Evolutionary conservation across 2,113 vertebrate species (phyloP).

Genomic region (Catharus fuscescens): DNA sequence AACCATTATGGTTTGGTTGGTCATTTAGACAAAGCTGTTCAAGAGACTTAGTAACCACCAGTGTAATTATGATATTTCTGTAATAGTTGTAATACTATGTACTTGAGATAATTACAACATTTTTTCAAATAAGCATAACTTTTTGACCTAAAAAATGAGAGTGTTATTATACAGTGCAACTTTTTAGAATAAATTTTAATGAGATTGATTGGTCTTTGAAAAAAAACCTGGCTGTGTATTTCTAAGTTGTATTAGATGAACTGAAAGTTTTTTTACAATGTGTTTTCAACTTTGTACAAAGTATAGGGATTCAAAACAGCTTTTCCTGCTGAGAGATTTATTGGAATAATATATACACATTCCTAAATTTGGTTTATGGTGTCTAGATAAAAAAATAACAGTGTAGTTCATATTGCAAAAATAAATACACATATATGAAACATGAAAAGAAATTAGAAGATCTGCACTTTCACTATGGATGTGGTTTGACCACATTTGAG

Average conservation of each 20-base stretch:
- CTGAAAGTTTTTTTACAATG: background rate
- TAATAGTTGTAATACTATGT: background rate
- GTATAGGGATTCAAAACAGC: background rate
- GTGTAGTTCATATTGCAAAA: background rate
- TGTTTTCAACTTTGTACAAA: background rate
- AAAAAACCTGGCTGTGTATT: background rate
- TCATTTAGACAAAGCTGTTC: background rate
- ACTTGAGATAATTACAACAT: background rate
- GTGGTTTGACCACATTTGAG: background rate
- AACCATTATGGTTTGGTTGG: background rate
- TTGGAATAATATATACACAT: background rate
- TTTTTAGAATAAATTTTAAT: background rate
- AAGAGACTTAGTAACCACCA: background rate
- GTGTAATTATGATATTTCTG: background rate
- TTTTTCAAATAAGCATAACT: background rate
- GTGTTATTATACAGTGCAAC: background rate
- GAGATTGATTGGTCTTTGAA: background rate
- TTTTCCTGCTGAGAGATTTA: background rate
- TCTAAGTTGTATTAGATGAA: rapidly evolving
- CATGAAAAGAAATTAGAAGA: background rate
- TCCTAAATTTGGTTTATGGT: background rate
- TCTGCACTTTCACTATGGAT: background rate
- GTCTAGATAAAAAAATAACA: background rate
- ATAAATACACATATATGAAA: background rate
- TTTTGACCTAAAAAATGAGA: background rate